Conservation (phyloP, 2,797 vertebrate genomes). For the Alectoris magna region DNA sequence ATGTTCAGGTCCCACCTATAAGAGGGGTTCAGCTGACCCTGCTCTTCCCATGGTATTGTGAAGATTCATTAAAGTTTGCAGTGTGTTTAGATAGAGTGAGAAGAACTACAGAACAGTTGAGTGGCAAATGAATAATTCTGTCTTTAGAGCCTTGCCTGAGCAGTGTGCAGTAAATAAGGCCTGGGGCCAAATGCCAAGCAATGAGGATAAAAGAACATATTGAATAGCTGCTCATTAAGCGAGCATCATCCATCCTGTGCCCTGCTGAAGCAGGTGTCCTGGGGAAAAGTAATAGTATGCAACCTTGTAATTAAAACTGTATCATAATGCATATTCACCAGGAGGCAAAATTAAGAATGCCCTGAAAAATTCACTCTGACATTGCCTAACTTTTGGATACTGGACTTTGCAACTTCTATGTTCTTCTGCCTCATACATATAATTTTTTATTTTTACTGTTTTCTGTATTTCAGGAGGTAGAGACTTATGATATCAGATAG, state of each 20-base stretch:
- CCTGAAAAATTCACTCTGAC: constrained; percentile 48
- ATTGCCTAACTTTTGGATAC: constrained; percentile 1
- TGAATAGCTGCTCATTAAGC: constrained; percentile 73
- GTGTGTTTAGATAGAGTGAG: not conserved
- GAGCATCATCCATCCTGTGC: constrained; percentile 62
- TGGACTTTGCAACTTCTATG: constrained; percentile 14
- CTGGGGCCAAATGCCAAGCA: constrained; percentile 64
- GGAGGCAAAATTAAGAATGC: constrained; percentile 59
- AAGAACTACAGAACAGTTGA: constrained; percentile 13
- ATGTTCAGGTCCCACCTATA: not conserved
- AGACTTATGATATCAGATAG: not conserved
- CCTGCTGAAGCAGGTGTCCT: constrained; percentile 69
- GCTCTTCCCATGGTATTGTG: not conserved
- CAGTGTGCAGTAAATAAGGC: constrained; percentile 68
- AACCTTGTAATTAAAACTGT: constrained; percentile 68
- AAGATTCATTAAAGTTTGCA: constrained; percentile 50
- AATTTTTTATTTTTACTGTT: not conserved
- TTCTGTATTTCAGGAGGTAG: not conserved
- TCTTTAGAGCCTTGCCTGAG: constrained; percentile 55
- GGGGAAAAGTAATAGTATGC: constrained; percentile 69
- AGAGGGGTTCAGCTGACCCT: not conserved
- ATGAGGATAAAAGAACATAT: constrained; percentile 71
- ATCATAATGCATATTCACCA: constrained; percentile 70
- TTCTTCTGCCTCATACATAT: not conserved
- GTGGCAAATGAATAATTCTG: constrained; percentile 69